These are phyloP conservation scores for Dynastes tityus DNA, from an alignment of 2,888 invertebrate genomes.

Conservation along the genomic window DNA sequence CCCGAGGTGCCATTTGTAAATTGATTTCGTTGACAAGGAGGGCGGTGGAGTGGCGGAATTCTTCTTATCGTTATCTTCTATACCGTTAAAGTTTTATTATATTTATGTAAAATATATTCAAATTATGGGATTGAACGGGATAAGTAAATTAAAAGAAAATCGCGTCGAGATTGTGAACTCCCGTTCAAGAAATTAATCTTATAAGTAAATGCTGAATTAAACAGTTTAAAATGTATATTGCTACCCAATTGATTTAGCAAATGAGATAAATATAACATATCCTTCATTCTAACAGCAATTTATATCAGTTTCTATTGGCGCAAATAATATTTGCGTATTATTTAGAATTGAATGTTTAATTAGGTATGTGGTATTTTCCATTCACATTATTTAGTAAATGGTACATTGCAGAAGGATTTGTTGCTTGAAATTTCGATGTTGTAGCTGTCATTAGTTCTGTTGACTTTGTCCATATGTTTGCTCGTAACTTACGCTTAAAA, in stretches of 20 bases:
- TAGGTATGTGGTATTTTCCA: no score
- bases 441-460: no score
- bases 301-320: no score
- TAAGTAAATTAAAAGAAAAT: neutral
- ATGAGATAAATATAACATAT: neutral
- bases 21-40: conserved; percentile 9
- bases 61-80: conserved; percentile 32
- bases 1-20: neutral
- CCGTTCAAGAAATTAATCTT: neutral
- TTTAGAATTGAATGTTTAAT: no score
- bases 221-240: neutral
- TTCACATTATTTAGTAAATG: no score
- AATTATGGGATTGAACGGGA: neutral
- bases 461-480: no score
- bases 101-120: conserved; percentile 5
- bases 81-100: conserved; percentile 16
- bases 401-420: no score
- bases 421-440: no score
- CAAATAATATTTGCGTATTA: no score
- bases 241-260: neutral
- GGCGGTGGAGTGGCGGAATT: neutral
- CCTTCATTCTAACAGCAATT: neutral
- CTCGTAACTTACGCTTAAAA: no score
- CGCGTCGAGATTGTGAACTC: neutral
- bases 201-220: neutral